phyloP scores from a whole-genome alignment of 2,888 invertebrate genomes.

The Callimorpha dominula region DNA sequence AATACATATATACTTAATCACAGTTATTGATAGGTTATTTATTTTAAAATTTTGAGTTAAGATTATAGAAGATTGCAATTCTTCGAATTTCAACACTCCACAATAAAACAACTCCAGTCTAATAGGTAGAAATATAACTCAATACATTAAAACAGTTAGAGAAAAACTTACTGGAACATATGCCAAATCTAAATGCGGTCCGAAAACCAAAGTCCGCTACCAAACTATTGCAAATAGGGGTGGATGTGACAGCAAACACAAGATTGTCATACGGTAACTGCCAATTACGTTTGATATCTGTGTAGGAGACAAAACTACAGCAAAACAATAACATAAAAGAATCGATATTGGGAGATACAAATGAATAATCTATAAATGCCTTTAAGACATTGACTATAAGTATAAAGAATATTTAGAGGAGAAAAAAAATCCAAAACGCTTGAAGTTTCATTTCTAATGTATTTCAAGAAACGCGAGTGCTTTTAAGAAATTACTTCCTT shows the following conservation, averaged over 20 bases:
- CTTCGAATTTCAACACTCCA: neutral
- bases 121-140: conserved; percentile 43
- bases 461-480: too few relatives aligned
- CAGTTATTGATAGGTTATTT: neutral
- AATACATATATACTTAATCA: neutral
- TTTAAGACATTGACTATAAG: conserved; percentile 75
- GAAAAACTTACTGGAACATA: conserved; percentile 47
- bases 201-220: conserved; percentile 23
- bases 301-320: conserved; percentile 71
- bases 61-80: neutral
- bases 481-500: too few relatives aligned
- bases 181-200: conserved; percentile 37
- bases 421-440: neutral
- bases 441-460: too few relatives aligned
- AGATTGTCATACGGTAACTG: conserved; percentile 65
- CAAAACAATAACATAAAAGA: conserved; percentile 83
- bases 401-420: conserved; percentile 58
- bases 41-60: neutral
- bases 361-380: conserved; percentile 86
- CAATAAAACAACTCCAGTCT: conserved; percentile 28
- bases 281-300: conserved; percentile 78
- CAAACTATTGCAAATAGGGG: conserved; percentile 38
- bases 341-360: conserved; percentile 82
- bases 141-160: conserved; percentile 50
- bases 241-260: conserved; percentile 47